Base-by-base conservation (phyloP, 2,797 vertebrate genomes). In the Melanotaenia maccullochi region DNA sequence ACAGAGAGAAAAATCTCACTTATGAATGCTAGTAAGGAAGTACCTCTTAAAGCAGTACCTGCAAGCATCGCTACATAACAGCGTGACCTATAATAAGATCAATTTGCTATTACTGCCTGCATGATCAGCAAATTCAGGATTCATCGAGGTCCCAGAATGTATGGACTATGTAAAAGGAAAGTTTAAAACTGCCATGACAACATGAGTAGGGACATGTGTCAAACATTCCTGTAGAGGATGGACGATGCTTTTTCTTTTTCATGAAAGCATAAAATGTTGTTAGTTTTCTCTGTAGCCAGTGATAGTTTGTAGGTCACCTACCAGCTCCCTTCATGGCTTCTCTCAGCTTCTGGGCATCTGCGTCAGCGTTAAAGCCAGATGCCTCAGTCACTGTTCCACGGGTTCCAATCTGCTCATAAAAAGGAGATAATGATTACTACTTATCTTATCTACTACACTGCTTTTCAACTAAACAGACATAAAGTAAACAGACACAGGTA, bases 311-410 rank as follows among this genome's bases (percentile, higher is more conserved):
- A 20, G 24, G 20, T 72, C 72, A 88, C 96, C 96, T 81, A 99
- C 97, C 98, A 0, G 93, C 24, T 63, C 98, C 98, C 85, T 99
- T 99, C 97, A 99, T 99, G 71, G 97, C 96, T 55, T 84, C 94
- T 79, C 96, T 90, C 22, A 99, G 93, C 13, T 76, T 92, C 78
- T 96, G 90, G 36, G 89, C 94, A 74, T 99, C 97, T 0, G 95
- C 91, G 0, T 94, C 87, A 0, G 96, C 83, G 0, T 85, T 94
- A 85, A 99, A 99, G n/a, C 89, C 89, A 0, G 95, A n/a, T 0
- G 94, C 90, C 22, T 96, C 95, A 4, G 93, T 96, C 82, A 99
- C 71, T 0, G 96, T 94, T 40, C 97, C 96, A 49, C 95, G 94
- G 4, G 89, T 93, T 74, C 94, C 94, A 18, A 94, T 81, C 94